These are phyloP conservation scores for Meles meles DNA, from an alignment of 2,113 vertebrate species.

Conservation along the genomic window DNA sequence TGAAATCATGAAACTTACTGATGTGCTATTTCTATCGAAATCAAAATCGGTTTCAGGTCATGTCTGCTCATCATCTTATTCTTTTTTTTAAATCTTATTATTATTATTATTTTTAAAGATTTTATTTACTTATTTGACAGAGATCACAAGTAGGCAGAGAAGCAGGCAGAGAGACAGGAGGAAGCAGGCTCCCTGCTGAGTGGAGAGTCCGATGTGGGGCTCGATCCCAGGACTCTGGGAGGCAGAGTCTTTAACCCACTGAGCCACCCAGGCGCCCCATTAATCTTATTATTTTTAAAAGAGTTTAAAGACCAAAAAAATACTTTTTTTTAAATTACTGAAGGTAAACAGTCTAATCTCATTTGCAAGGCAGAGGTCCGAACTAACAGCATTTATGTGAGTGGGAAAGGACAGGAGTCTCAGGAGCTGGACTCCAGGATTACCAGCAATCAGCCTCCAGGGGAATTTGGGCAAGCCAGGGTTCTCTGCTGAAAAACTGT, in stretches of 20 bases:
- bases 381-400: background rate
- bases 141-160: no score
- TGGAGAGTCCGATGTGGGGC: no score
- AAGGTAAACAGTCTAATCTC: background rate
- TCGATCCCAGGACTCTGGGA: no score
- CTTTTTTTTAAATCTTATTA: background rate
- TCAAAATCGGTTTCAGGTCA: background rate
- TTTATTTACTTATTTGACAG: no score
- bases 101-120: background rate
- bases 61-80: background rate
- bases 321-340: background rate
- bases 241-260: no score
- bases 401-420: background rate
- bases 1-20: background rate
- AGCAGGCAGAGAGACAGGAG: no score
- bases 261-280: no score
- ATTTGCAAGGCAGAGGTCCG: background rate
- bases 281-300: background rate
- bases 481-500: background rate
- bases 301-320: background rate
- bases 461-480: background rate
- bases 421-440: background rate
- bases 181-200: no score
- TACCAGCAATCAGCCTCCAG: background rate
- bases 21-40: background rate